Evolutionary conservation across 2,888 invertebrate species (phyloP).

Genomic region (Drosophila subsilvestris): DNA sequence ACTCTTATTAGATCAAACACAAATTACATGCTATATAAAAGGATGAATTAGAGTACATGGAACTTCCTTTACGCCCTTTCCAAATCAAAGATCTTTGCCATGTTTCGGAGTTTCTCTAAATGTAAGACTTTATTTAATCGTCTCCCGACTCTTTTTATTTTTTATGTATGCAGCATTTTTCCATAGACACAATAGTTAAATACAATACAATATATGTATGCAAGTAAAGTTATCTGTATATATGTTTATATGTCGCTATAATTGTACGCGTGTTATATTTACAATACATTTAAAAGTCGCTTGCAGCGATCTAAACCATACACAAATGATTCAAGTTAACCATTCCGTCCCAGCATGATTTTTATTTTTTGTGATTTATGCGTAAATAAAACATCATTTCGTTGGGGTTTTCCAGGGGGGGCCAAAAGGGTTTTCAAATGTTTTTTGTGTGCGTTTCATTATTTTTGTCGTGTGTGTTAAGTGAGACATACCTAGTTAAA

Average conservation of each 20-base stretch:
- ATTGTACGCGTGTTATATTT: slow-evolving; percentile 54
- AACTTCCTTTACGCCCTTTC: background rate
- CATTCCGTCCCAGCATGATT: background rate
- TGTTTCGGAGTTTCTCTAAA: slow-evolving; percentile 65
- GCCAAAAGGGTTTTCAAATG: slow-evolving; percentile 16
- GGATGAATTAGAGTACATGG: background rate
- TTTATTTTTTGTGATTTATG: background rate
- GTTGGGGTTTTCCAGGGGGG: slow-evolving; percentile 34
- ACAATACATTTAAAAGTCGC: slow-evolving; percentile 51
- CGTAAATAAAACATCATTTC: slow-evolving; percentile 23
- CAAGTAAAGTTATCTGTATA: slow-evolving; percentile 44
- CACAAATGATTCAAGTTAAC: slow-evolving; percentile 2
- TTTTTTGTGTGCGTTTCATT: slow-evolving; percentile 14
- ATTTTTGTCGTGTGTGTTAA: slow-evolving; percentile 41
- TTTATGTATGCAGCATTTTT: slow-evolving; percentile 53
- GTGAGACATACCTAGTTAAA: slow-evolving; percentile 79
- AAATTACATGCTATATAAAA: background rate
- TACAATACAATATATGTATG: slow-evolving; percentile 42
- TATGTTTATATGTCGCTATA: slow-evolving; percentile 44
- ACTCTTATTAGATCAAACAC: background rate
- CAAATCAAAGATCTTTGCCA: slow-evolving; percentile 1
- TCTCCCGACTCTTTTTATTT: slow-evolving; percentile 57
- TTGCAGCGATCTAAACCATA: slow-evolving; percentile 37
- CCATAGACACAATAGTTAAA: slow-evolving; percentile 64
- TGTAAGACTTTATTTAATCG: slow-evolving; percentile 70